Base-by-base conservation (phyloP, 1,140 invertebrate genomes). In the Scaptomyza hsui region DNA sequence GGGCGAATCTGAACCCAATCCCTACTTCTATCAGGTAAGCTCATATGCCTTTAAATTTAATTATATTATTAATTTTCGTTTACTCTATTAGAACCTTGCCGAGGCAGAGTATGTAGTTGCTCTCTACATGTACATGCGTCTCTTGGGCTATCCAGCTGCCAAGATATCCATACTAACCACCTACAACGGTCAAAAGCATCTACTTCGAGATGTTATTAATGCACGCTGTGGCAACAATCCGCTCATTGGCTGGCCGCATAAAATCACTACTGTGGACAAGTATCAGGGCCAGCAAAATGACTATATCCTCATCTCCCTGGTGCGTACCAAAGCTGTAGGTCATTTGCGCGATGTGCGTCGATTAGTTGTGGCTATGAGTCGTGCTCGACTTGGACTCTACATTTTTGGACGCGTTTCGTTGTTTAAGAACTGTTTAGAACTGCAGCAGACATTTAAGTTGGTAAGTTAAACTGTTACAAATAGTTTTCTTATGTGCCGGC, bases 281-380 rank as follows among this genome's bases (percentile, higher is more conserved):
- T 99, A 99, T 91, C 99, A 99, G 91, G 99, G 99, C 64, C 99
- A 99, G 89, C 99, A 99, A 92, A 99, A 99, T 92, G 99, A 99
- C 92, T 99, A 98, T 85, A 98, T 99, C 55, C 93, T 99, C 3
- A 92, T 99, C 1, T 99, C 98, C 0, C 92, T 99, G 12, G 99
- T 99, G 13, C 94, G 98, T 67, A 99, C 99, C 0, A 96, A 96
- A 90, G 96, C 97, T 12, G 98, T 99, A 29, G 99, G 99, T 56
- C 99, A 99, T 93, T 93, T 99, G 59, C 92, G 99, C 44, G 99
- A 99, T 93, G 97, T 99, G 0, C 93, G 99, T 4, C 96, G 99
- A 92, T 93, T 99, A 19, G 96, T 99, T 37, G 99, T 99, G 7
- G 99, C 99, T 0, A 97, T 99, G 95, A 99, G 99, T 48, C 94